These are phyloP conservation scores for Pseudoips prasinana DNA, from an alignment of 2,888 invertebrate genomes.

Conservation along the genomic window DNA sequence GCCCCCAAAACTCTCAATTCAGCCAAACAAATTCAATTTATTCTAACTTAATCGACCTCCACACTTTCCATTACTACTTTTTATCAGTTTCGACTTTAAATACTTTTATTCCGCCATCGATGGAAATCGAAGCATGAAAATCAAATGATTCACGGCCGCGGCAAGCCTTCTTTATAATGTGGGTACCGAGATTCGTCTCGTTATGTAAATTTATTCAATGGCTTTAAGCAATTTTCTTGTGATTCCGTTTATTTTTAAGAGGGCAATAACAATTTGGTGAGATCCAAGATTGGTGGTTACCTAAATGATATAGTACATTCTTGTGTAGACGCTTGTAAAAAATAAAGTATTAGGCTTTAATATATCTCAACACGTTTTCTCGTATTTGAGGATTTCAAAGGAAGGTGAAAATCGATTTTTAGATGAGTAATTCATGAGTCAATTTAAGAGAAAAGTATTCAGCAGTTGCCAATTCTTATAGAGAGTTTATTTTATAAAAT, in stretches of 20 bases:
- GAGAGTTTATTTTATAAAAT: too few relatives aligned
- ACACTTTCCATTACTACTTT: too few relatives aligned
- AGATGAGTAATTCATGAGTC: too few relatives aligned
- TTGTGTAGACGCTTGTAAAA: slow-evolving; percentile 5
- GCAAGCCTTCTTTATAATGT: background rate
- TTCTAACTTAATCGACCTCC: too few relatives aligned
- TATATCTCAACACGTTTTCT: slow-evolving; percentile 1
- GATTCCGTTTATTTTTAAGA: slow-evolving; percentile 25
- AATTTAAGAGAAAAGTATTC: too few relatives aligned
- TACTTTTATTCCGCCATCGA: background rate
- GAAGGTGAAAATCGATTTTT: too few relatives aligned
- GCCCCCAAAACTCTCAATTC: too few relatives aligned
- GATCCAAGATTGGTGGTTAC: slow-evolving; percentile 6
- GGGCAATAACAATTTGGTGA: slow-evolving; percentile 22
- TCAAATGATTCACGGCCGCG: background rate
- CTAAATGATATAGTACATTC: slow-evolving; percentile 3
- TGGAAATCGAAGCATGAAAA: slow-evolving; percentile 1
- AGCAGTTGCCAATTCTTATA: too few relatives aligned
- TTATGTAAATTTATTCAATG: slow-evolving; percentile 37
- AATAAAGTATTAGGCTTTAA: slow-evolving; percentile 9
- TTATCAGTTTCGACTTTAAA: background rate
- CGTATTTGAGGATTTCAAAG: too few relatives aligned
- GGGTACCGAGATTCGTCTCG: background rate
- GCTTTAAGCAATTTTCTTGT: slow-evolving; percentile 17
- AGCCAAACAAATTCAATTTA: too few relatives aligned